These are phyloP conservation scores for Lerista edwardsae DNA, from an alignment of 2,797 vertebrate species.

Conservation along the genomic window DNA sequence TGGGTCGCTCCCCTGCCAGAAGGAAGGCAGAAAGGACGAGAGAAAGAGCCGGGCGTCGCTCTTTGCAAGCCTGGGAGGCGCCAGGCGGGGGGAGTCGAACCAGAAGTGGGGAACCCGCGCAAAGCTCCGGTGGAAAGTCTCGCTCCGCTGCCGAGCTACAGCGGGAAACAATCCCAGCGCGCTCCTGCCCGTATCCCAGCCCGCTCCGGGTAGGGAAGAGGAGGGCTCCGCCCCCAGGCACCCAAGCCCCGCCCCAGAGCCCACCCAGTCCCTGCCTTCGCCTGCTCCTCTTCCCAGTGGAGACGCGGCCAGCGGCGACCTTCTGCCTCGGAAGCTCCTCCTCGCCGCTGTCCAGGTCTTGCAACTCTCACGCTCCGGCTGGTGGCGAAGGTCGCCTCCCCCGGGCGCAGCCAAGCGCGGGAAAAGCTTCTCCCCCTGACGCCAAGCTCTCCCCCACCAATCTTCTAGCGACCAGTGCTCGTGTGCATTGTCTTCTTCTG, in stretches of 20 bases:
- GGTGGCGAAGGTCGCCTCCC: not conserved
- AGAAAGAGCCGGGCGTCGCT: not conserved
- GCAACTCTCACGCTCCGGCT: not conserved
- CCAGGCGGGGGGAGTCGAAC: not conserved
- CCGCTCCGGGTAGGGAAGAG: not conserved
- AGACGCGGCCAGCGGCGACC: not conserved
- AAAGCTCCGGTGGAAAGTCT: too few relatives aligned
- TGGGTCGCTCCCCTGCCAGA: not conserved
- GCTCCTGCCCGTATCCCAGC: constrained; percentile 1
- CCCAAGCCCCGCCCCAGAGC: not conserved
- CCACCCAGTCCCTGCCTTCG: constrained; percentile 19
- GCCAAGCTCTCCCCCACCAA: too few relatives aligned
- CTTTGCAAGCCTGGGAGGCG: not conserved
- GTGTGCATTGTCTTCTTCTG: too few relatives aligned
- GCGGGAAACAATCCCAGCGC: not conserved
- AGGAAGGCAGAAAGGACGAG: not conserved
- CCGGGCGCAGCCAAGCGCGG: not conserved
- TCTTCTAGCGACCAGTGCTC: too few relatives aligned
- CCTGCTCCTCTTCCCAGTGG: not conserved
- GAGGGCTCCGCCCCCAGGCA: not conserved
- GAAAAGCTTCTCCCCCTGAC: accelerated
- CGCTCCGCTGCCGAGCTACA: not conserved
- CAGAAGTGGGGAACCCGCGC: not conserved
- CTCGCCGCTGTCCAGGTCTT: not conserved
- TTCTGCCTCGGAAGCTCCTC: not conserved